Conservation (phyloP, 2,888 invertebrate species). For the Tridacna gigas region DNA sequence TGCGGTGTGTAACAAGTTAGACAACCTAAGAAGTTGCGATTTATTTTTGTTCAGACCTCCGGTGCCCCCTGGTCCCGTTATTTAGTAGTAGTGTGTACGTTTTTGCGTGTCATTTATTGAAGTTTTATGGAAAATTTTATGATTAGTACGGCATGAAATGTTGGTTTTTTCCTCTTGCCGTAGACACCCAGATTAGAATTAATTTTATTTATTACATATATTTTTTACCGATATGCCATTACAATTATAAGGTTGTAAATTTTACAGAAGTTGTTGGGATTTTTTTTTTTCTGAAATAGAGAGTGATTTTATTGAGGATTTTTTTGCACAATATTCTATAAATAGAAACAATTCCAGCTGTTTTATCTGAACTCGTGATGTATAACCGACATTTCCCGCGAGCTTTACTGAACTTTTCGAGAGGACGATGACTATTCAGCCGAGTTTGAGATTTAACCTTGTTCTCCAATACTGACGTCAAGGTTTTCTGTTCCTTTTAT, state of each 20-base stretch:
- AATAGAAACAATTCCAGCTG: background rate
- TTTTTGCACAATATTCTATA: background rate
- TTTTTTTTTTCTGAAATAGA: conserved; percentile 1
- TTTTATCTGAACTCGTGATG: conserved; percentile 1
- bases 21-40: no score
- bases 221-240: conserved; percentile 17
- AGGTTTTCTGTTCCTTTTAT: no score
- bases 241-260: conserved; percentile 27
- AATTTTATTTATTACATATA: conserved; percentile 54
- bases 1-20: no score
- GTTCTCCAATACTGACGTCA: no score
- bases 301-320: background rate
- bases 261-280: background rate
- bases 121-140: conserved; percentile 29
- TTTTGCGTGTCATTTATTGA: conserved; percentile 48
- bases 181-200: conserved; percentile 61
- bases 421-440: no score
- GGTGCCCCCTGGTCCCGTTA: background rate
- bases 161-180: conserved; percentile 31
- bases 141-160: conserved; percentile 52
- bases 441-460: no score
- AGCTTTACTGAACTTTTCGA: no score
- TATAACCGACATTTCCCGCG: background rate
- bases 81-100: conserved; percentile 24
- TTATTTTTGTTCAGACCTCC: no score